Evolutionary conservation across 2,113 vertebrate genomes (phyloP).

Genomic region (Hydrochoerus hydrochaeris): DNA sequence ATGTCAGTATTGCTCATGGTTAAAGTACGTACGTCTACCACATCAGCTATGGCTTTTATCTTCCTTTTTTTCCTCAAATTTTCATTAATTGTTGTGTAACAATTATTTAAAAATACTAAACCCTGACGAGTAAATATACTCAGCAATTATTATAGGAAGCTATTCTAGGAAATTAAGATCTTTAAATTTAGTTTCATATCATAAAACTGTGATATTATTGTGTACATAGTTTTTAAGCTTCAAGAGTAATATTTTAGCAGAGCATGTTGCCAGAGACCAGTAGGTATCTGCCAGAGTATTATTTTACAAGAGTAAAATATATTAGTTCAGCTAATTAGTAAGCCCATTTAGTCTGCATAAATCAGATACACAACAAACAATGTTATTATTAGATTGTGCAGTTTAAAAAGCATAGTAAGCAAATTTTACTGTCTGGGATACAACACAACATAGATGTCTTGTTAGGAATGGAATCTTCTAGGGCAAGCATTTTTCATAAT

Average conservation of each 20-base stretch:
- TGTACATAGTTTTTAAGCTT: neutral
- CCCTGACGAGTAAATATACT: neutral
- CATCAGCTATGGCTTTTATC: neutral
- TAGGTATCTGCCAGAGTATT: neutral
- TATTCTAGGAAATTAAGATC: neutral
- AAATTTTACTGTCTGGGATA: neutral
- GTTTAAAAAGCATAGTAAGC: neutral
- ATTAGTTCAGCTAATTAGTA: neutral
- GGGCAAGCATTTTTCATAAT: neutral
- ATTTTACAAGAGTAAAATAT: neutral
- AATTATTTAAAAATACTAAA: neutral
- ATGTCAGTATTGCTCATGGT: neutral
- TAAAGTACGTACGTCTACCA: neutral
- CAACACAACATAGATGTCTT: neutral
- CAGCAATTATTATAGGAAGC: neutral
- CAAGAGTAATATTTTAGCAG: neutral
- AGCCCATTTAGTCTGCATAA: neutral
- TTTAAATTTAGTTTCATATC: slow-evolving; percentile 7
- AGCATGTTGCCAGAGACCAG: neutral
- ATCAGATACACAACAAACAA: neutral
- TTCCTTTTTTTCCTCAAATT: neutral
- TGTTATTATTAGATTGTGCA: neutral
- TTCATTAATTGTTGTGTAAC: slow-evolving; percentile 42
- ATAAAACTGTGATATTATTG: neutral
- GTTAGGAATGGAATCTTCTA: neutral